phyloP scores from a whole-genome alignment of 2,797 vertebrate genomes.

The Peromyscus eremicus region DNA sequence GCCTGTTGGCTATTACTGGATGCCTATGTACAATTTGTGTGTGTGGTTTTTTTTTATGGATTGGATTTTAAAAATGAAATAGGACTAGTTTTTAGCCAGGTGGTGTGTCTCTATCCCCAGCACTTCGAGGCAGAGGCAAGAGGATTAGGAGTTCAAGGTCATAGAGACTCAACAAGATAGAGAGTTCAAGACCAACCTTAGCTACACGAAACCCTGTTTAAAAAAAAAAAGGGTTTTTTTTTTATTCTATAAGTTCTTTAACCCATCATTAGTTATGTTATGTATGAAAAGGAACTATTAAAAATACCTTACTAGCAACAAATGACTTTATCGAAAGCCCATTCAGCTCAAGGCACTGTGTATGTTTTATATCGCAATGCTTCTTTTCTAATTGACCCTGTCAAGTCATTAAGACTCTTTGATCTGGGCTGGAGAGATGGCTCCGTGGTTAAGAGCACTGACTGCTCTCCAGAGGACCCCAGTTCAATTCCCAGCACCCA shows the following conservation, averaged over 20 bases:
- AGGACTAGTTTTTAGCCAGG: neutral
- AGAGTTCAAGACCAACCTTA: neutral
- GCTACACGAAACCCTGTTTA: neutral
- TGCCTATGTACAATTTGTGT: neutral
- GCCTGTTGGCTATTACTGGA: neutral
- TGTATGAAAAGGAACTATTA: conserved; percentile 13
- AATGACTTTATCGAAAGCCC: neutral
- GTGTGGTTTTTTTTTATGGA: neutral
- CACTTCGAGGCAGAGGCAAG: neutral
- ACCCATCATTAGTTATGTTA: conserved; percentile 14
- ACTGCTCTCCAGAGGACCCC: neutral
- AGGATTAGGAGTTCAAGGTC: neutral
- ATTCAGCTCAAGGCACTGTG: neutral
- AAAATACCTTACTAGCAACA: neutral
- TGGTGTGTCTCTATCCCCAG: neutral
- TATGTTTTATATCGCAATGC: neutral
- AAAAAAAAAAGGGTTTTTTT: conserved; percentile 25
- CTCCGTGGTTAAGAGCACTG: neutral
- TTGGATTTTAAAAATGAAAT: conserved; percentile 18
- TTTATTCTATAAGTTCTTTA: conserved; percentile 29
- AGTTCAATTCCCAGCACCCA: neutral
- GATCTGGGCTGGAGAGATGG: neutral
- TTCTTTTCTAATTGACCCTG: neutral
- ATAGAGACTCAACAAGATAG: neutral
- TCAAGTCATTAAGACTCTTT: neutral